Base-by-base conservation (phyloP, 1,140 invertebrate genomes). In the Cotesia typhae region DNA sequence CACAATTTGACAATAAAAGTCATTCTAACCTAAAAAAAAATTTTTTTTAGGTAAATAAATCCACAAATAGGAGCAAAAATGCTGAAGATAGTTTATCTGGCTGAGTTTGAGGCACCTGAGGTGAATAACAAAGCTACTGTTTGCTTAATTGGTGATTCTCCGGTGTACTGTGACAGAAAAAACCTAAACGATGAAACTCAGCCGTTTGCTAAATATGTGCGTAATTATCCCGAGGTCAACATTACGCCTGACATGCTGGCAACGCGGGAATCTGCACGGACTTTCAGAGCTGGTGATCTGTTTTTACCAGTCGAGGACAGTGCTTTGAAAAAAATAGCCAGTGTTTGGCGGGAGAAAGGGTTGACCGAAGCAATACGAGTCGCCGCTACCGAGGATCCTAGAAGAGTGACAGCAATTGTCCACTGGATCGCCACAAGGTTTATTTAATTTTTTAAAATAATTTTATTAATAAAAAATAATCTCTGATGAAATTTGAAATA, bases 271-370 rank as follows among this genome's bases (percentile, higher is more conserved):
- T 83, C 85, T 4, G 76, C 80, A 10, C 74, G 81, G 0, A 77
- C 83, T 4, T 76, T 85, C 51, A 83, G 81, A 4, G 76, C 83
- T 17, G 82, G 80, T 68, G 82, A 84, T 72, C 74, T 88, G 4
- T 88, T 88, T 69, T 69, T 88, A 5, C 85, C 87, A 0, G 81
- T 88, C 28, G 80, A 84, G 10, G 84, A 88, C 53, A 86, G 84
- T 67, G 75, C 84, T 1, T 84, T 87, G 37, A 87, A 87, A 78
- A 86, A 84, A 69, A 72, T 88, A 66, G 80, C 74, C 0, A 85
- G 78, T 65, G 81, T 81, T 57, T 88, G 86, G 82, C 81, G 87
- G 51, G 91, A 92, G 74, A 88, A 88, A 76, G 91, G 91, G 4
- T 82, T 90, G 61, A 70, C 83, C 2, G 88, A 90, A 74, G 89